Base-by-base conservation (phyloP, 2,797 vertebrate genomes). In the Corythornis leucogaster region DNA sequence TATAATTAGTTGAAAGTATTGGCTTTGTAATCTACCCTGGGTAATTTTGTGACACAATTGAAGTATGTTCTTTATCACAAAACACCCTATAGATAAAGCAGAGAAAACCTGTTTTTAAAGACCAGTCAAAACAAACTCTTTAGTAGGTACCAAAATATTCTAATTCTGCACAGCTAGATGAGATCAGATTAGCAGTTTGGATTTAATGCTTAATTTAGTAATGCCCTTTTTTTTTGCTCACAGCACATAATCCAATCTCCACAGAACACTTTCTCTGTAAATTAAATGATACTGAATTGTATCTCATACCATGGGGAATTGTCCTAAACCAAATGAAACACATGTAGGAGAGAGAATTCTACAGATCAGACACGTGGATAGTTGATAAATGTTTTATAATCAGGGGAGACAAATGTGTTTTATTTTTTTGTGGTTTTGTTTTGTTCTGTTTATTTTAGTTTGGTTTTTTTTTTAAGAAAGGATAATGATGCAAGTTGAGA, bases 161-260 rank as follows among this genome's bases (percentile, higher is more conserved):
- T 63, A 69, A 80, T 89, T 91, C 50, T 83, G 85, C 45, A 43
- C 62, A 63, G 57, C 42, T 74, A 54, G 54, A 42, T 40, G 31
- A 92, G 59, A 54, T 87, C 57, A 74, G 78, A 68, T 76, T 38
- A 92, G n/a, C 31, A 57, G 42, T 76, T 90, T 85, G 67, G 11
- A 61, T 96, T 78, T 88, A 90, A 43, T 81, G 61, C 55, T 91
- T 79, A 31, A 86, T 91, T 89, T 88, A 84, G 45, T 51, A 77
- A 75, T 74, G 45, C 28, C 24, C 2, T 48, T 61, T 20, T 31
- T 59, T 31, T 59, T 70, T 76, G 5, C 53, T 90, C 75, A 74
- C 62, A 78, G 67, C 50, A 84, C 80, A 40, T 90, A 91, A 83
- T 96, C 68, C 63, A 50, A 10, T 84, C 57, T 81, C 88, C 94